These are phyloP conservation scores for Lordiphosa collinella DNA, from an alignment of 1,140 invertebrate genomes.

Conservation along the genomic window DNA sequence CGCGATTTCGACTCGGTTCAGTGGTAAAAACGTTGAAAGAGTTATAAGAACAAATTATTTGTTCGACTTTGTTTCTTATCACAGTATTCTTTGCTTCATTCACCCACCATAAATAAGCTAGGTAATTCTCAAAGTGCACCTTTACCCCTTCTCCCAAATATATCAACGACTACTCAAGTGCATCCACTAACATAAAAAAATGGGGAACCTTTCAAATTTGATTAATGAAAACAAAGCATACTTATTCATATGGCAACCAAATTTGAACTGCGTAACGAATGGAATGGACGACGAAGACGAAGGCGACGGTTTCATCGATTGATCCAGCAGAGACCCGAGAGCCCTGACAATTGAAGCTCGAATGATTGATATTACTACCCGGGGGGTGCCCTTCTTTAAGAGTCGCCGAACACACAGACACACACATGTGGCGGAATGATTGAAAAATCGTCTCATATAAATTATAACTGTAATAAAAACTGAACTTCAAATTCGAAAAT, in stretches of 20 bases:
- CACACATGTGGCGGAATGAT: conserved; percentile 55
- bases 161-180: conserved; percentile 38
- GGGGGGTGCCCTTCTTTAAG: conserved; percentile 32
- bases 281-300: conserved; percentile 21
- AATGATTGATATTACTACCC: conserved; percentile 62
- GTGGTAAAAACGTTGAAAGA: too few species aligned
- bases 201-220: conserved; percentile 64
- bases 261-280: conserved; percentile 70
- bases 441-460: conserved; percentile 74
- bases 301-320: conserved; percentile 37
- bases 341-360: conserved; percentile 35
- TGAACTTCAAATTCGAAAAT: conserved; percentile 3
- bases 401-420: conserved; percentile 10
- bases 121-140: background rate
- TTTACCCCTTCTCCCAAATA: background rate
- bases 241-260: conserved; percentile 49
- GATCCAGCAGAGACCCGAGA: conserved; percentile 19
- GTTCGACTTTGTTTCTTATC: too few species aligned
- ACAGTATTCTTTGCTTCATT: too few species aligned
- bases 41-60: too few species aligned
- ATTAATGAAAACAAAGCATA: conserved; percentile 55
- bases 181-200: conserved; percentile 14
- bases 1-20: too few species aligned
- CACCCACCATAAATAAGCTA: too few species aligned
- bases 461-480: conserved; percentile 74